These are phyloP conservation scores for Bos taurus DNA, from an alignment of 2,113 vertebrate genomes.

Conservation along the genomic window ARS-UCD2.0 NC_037357.1:36391001-36391500, in stretches of 20 bases:
- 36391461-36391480: background rate
- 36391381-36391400: background rate
- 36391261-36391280: background rate
- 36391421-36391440: background rate
- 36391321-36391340: background rate
- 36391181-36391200: background rate
- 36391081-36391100: background rate
- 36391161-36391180: background rate
- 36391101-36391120: background rate
- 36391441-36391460: background rate
- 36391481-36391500: background rate
- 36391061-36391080: background rate
- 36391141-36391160: background rate
- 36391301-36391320: background rate
- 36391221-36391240: background rate
- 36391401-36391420: background rate
- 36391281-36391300: background rate
- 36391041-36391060: background rate
- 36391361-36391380: background rate
- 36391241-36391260: background rate
- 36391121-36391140: background rate
- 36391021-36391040: background rate
- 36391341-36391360: background rate
- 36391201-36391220: background rate
- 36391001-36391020: background rate